Percentiles rank a stretch among this genome's conserved stretches.
Evolutionary conservation across 1,140 invertebrate species (phyloP).

Genomic region (Drosophila bocki): DNA sequence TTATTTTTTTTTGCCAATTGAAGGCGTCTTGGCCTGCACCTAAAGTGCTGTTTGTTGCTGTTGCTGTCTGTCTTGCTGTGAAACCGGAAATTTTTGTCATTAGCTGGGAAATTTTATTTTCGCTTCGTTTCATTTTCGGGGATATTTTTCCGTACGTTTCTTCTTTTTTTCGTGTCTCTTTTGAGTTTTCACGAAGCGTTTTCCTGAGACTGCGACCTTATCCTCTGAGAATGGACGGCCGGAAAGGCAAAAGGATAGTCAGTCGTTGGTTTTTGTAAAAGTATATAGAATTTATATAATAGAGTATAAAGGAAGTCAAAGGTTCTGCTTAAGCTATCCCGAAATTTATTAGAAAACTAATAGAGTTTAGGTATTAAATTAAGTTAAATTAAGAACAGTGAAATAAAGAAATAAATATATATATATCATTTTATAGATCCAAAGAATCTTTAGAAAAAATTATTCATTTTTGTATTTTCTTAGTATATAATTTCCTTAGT

Average conservation of each 20-base stretch:
- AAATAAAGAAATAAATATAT: no score
- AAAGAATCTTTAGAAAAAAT: no score
- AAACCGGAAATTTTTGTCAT: conserved; percentile 79
- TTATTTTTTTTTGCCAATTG: conserved; percentile 1
- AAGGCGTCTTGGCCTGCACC: conserved; percentile 16
- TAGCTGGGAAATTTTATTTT: conserved; percentile 78
- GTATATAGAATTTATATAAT: background rate
- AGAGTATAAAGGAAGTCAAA: background rate
- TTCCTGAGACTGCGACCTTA: conserved; percentile 25
- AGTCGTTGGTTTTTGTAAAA: background rate
- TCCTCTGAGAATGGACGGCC: conserved; percentile 13
- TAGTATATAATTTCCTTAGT: background rate
- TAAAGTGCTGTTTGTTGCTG: conserved; percentile 3
- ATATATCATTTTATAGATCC: no score
- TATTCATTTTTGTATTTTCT: background rate
- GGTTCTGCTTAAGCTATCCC: no score
- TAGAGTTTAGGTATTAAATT: no score
- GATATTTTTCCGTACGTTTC: conserved; percentile 5
- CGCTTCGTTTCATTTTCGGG: conserved; percentile 62
- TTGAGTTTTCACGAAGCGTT: conserved; percentile 15
- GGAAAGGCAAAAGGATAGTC: conserved; percentile 13
- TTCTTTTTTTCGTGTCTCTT: conserved; percentile 5
- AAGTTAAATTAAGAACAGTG: no score
- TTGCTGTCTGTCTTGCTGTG: conserved; percentile 1
- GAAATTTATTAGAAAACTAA: background rate